phyloP scores from a whole-genome alignment of 2,888 invertebrate genomes.

The Platycnemis pennipes region DNA sequence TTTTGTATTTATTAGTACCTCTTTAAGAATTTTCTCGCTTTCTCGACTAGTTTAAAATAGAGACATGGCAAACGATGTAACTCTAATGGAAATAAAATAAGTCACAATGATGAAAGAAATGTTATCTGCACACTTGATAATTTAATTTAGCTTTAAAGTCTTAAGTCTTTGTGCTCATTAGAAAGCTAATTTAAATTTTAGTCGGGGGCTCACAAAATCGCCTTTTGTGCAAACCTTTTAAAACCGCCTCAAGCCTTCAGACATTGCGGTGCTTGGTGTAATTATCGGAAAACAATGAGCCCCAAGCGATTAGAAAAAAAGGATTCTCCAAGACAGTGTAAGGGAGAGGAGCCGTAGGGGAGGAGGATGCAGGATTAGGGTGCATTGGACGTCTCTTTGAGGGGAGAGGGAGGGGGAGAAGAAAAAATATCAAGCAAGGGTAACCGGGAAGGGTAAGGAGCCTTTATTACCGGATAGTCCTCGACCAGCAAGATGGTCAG shows the following conservation, averaged over 20 bases:
- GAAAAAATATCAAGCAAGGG: not conserved
- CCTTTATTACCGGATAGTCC: not conserved
- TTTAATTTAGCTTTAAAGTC: not conserved
- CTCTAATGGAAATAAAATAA: not conserved
- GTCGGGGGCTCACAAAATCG: not conserved
- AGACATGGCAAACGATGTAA: not conserved
- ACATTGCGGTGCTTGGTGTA: not conserved
- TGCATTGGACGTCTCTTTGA: no score
- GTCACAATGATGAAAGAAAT: not conserved
- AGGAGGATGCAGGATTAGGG: no score
- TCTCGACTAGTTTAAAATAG: no score
- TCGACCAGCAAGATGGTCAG: not conserved
- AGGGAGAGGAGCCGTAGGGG: no score
- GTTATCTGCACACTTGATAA: not conserved
- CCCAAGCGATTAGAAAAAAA: not conserved
- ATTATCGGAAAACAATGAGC: constrained; percentile 36
- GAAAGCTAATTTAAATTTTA: not conserved
- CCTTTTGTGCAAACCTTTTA: not conserved
- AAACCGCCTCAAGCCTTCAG: not conserved
- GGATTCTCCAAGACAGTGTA: no score
- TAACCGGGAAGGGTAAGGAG: not conserved
- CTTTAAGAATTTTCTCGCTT: no score
- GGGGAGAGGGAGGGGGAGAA: not conserved
- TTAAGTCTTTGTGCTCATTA: not conserved
- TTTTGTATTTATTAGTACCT: no score